These are phyloP conservation scores for Micrastur ruficollis DNA, from an alignment of 2,797 vertebrate genomes.

Conservation along the genomic window DNA sequence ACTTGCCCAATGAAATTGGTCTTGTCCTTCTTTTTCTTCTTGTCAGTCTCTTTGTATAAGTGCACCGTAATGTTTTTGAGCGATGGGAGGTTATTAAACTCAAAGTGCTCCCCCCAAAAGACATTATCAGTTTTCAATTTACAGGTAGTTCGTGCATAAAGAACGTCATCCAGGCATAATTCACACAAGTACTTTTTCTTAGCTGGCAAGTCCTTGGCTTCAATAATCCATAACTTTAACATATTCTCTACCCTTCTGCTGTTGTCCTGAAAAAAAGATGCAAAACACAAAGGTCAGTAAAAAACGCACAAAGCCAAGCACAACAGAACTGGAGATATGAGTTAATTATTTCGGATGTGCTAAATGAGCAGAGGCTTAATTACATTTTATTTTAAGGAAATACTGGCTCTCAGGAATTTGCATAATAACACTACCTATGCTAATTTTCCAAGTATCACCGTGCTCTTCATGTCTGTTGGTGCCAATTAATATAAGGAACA, in stretches of 20 bases:
- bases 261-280: conserved; percentile 85
- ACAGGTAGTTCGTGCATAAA: conserved; percentile 97
- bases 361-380: conserved; percentile 61
- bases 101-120: conserved; percentile 99
- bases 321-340: conserved; percentile 7
- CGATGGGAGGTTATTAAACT: conserved; percentile 94
- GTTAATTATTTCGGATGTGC: conserved; percentile 56
- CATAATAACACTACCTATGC: conserved; percentile 64
- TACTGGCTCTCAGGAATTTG: conserved; percentile 60
- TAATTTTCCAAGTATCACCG: conserved; percentile 56
- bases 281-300: conserved; percentile 15
- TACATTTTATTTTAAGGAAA: conserved; percentile 68
- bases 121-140: conserved; percentile 98
- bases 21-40: conserved; percentile 99
- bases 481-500: conserved; percentile 54
- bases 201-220: conserved; percentile 96
- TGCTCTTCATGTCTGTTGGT: conserved; percentile 28
- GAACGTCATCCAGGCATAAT: conserved; percentile 91
- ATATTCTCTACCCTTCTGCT: conserved; percentile 94
- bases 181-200: conserved; percentile 99
- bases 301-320: not conserved
- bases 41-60: conserved; percentile 97
- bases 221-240: conserved; percentile 95
- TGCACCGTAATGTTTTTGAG: conserved; percentile 90
- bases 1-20: conserved; percentile 95